These are phyloP conservation scores for Metellina segmentata DNA, from an alignment of 2,888 invertebrate genomes.

Conservation along the genomic window DNA sequence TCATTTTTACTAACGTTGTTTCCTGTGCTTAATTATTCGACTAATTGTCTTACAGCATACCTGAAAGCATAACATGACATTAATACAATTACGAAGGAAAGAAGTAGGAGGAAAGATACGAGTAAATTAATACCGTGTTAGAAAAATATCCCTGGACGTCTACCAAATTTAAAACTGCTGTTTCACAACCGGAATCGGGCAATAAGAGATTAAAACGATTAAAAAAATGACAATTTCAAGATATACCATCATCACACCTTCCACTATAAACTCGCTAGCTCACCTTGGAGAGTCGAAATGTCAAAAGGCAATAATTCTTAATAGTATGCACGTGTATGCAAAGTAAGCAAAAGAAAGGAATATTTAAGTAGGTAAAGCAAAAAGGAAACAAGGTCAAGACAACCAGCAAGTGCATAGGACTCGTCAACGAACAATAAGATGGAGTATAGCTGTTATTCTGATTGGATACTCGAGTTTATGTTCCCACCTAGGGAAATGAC, in stretches of 20 bases:
- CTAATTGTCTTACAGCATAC: too few species aligned
- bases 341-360: slow-evolving; percentile 16
- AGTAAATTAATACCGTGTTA: too few species aligned
- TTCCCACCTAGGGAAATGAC: slow-evolving; percentile 46
- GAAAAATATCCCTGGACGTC: too few species aligned
- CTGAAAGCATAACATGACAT: too few species aligned
- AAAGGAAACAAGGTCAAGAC: slow-evolving; percentile 51
- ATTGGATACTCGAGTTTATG: slow-evolving; percentile 53
- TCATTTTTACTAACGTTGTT: too few species aligned
- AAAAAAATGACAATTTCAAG: not conserved
- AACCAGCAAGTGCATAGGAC: slow-evolving; percentile 35
- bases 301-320: slow-evolving; percentile 42
- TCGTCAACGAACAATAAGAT: slow-evolving; percentile 47
- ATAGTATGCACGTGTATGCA: slow-evolving; percentile 6
- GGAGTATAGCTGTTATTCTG: slow-evolving; percentile 17
- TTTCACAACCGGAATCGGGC: too few species aligned
- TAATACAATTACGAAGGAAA: too few species aligned
- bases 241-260: not conserved
- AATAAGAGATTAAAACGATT: too few species aligned
- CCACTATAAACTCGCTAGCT: not conserved
- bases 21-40: too few species aligned
- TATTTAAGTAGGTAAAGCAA: slow-evolving; percentile 13
- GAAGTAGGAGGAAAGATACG: too few species aligned
- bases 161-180: too few species aligned
- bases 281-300: slow-evolving; percentile 35